phyloP scores from a whole-genome alignment of 1,140 invertebrate genomes.

The Papilio glaucus region DNA sequence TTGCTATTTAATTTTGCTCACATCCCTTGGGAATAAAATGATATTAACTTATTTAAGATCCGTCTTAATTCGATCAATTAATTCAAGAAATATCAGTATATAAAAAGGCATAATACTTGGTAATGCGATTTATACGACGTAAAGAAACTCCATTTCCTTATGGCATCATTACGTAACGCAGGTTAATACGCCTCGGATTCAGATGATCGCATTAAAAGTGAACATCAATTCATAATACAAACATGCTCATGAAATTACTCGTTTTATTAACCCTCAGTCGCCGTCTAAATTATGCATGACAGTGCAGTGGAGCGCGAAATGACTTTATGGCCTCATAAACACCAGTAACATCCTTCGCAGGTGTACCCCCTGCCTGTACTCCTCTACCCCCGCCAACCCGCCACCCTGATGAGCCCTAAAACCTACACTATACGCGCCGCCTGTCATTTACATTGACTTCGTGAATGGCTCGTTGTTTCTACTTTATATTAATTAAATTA shows the following conservation, averaged over 20 bases:
- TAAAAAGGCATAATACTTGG: neutral
- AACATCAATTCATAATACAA: constrained; percentile 40
- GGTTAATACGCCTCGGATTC: constrained; percentile 14
- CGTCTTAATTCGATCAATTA: neutral
- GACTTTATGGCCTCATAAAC: constrained; percentile 66
- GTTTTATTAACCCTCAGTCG: constrained; percentile 44
- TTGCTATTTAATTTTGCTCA: no score
- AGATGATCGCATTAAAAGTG: constrained; percentile 40
- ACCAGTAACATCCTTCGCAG: constrained; percentile 54
- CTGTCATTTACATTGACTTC: constrained; percentile 6
- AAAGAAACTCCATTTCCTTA: constrained; percentile 21
- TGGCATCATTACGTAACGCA: neutral
- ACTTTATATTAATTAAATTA: constrained; percentile 7
- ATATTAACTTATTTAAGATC: neutral
- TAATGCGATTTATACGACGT: neutral
- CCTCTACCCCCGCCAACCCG: constrained; percentile 21
- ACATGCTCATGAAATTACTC: constrained; percentile 42
- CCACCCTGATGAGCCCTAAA: constrained; percentile 21
- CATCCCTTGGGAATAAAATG: neutral
- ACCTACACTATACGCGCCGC: neutral
- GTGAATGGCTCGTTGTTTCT: neutral
- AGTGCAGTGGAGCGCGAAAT: constrained; percentile 56
- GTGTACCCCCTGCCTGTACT: constrained; percentile 40
- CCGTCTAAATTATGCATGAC: constrained; percentile 65
- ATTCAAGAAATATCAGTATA: neutral